A percentile compares a stretch with the other conserved stretches of the same genome.
phyloP scores from a whole-genome alignment of 1,140 invertebrate species.

The Drosophila takahashii region DNA sequence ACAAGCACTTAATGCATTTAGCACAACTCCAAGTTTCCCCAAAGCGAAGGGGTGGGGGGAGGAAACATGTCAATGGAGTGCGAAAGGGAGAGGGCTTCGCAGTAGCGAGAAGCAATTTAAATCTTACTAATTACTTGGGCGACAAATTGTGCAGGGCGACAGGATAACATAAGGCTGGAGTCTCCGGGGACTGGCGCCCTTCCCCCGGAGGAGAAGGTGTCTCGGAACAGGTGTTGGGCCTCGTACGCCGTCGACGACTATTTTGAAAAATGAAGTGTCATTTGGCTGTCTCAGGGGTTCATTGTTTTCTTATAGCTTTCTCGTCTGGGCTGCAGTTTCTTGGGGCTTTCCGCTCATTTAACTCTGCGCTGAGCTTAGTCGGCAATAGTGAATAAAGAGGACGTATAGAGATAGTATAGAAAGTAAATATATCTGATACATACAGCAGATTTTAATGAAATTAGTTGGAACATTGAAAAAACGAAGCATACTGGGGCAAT shows the following conservation, averaged over 20 bases:
- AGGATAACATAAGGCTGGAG: conserved; percentile 28
- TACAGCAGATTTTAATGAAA: no score
- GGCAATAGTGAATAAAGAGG: no score
- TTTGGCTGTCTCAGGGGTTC: conserved; percentile 71
- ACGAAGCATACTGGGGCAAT: no score
- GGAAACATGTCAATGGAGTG: background rate
- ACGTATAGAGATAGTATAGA: background rate
- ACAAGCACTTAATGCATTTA: conserved; percentile 82
- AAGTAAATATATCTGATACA: background rate
- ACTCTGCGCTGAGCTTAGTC: background rate
- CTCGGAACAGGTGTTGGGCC: conserved; percentile 44
- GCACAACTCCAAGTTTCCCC: conserved; percentile 67
- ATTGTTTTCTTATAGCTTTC: conserved; percentile 58
- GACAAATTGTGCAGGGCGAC: conserved; percentile 76
- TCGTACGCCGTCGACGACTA: conserved; percentile 36
- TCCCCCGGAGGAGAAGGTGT: background rate
- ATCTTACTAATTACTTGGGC: conserved; percentile 84
- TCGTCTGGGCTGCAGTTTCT: conserved; percentile 16
- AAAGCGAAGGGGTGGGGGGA: conserved; percentile 17
- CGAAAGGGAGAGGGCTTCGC: conserved; percentile 3
- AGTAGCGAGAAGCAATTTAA: conserved; percentile 79
- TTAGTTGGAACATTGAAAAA: no score
- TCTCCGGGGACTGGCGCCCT: conserved; percentile 14
- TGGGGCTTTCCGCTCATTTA: background rate
- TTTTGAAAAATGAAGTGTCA: conserved; percentile 79